Evolutionary conservation across 2,888 invertebrate species (phyloP).

Genomic region (Leucoptera coffeella): DNA sequence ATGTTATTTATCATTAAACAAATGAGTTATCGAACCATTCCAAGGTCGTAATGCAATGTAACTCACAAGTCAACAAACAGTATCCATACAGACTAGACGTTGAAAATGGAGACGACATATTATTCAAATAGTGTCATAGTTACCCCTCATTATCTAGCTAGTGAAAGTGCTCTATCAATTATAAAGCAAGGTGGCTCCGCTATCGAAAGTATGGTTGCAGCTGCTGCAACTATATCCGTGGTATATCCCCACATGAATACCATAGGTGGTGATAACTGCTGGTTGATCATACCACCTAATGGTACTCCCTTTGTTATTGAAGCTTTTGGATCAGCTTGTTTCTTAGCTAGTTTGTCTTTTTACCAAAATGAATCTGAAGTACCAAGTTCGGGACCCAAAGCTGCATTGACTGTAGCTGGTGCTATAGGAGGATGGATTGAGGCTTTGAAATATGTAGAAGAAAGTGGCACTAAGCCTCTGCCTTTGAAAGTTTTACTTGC

Average conservation of each 20-base stretch:
- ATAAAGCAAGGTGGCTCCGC: slow-evolving; percentile 35
- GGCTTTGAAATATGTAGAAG: slow-evolving; percentile 27
- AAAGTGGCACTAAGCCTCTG: slow-evolving; percentile 24
- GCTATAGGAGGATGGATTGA: slow-evolving; percentile 38
- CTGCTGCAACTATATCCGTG: slow-evolving; percentile 34
- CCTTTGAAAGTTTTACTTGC: slow-evolving; percentile 19
- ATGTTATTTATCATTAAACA: no score
- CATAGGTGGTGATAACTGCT: slow-evolving; percentile 36
- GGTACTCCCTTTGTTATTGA: slow-evolving; percentile 31
- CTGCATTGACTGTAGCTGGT: slow-evolving; percentile 32
- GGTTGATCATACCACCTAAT: slow-evolving; percentile 33
- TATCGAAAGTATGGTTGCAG: slow-evolving; percentile 34
- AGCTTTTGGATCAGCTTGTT: slow-evolving; percentile 32
- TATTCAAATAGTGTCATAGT: slow-evolving; percentile 34
- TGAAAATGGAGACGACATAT: no score
- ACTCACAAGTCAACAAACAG: no score
- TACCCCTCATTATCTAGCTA: slow-evolving; percentile 35
- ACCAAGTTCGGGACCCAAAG: slow-evolving; percentile 23
- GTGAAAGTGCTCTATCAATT: slow-evolving; percentile 27
- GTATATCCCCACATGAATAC: slow-evolving; percentile 39
- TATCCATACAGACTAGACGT: no score
- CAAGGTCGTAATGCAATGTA: no score
- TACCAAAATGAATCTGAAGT: slow-evolving; percentile 16
- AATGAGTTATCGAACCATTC: no score
- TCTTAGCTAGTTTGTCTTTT: slow-evolving; percentile 21